phyloP scores from a whole-genome alignment of 1,140 invertebrate species.

The Leptinotarsa undecemlineata region DNA sequence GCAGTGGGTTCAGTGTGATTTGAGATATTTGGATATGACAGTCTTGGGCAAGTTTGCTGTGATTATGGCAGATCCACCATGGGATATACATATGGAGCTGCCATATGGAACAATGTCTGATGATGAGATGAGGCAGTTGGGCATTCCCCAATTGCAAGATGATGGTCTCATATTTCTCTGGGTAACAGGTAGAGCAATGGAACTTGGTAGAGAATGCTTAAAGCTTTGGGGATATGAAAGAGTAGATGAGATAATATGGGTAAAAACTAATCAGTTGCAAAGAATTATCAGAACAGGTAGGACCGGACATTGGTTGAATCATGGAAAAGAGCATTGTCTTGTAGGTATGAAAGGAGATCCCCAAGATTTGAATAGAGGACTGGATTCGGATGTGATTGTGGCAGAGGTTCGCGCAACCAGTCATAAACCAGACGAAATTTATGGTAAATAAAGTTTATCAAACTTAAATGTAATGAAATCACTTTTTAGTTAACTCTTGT shows the following conservation, averaged over 20 bases:
- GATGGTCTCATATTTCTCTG: slow-evolving; percentile 96
- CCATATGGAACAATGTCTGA: slow-evolving; percentile 99
- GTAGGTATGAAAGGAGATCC: slow-evolving; percentile 97
- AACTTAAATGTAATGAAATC: no score
- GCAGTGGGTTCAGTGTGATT: slow-evolving; percentile 97
- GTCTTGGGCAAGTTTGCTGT: slow-evolving; percentile 92
- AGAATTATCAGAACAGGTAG: slow-evolving; percentile 89
- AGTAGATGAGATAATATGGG: slow-evolving; percentile 98
- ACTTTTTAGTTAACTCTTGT: no score
- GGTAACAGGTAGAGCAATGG: slow-evolving; percentile 98
- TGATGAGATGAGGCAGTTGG: slow-evolving; percentile 96
- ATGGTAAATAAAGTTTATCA: slow-evolving; percentile 55
- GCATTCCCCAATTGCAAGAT: slow-evolving; percentile 88
- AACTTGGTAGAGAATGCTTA: slow-evolving; percentile 89
- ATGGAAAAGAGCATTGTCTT: slow-evolving; percentile 97
- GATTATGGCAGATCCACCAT: slow-evolving; percentile 95
- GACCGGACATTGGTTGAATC: slow-evolving; percentile 92
- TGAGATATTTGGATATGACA: slow-evolving; percentile 93
- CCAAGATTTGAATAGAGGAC: slow-evolving; percentile 84
- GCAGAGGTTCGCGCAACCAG: slow-evolving; percentile 96
- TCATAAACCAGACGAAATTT: slow-evolving; percentile 98
- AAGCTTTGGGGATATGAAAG: slow-evolving; percentile 94
- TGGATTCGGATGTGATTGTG: slow-evolving; percentile 98
- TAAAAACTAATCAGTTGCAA: slow-evolving; percentile 98
- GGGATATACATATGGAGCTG: slow-evolving; percentile 98